Evolutionary conservation across 1,140 invertebrate species (phyloP).

Genomic region (Drosophila chauvacae): DNA sequence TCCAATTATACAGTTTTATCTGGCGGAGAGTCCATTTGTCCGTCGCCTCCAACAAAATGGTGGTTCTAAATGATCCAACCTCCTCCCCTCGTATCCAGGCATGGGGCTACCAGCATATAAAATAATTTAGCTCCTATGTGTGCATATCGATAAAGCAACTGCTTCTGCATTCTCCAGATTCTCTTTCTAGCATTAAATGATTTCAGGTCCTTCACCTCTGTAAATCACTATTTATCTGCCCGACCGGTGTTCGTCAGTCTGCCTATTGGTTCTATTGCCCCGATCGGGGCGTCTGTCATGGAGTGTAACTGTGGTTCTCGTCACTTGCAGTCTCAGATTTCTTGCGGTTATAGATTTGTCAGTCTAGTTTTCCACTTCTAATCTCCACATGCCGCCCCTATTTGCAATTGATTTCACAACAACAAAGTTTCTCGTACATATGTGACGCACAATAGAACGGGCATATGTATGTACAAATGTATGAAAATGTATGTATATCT

Average conservation of each 20-base stretch:
- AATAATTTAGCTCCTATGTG: conserved; percentile 5
- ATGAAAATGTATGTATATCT: too few relatives aligned
- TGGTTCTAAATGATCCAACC: conserved; percentile 40
- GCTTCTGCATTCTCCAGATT: background rate
- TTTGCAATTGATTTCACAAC: conserved; percentile 28
- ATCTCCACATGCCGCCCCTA: conserved; percentile 30
- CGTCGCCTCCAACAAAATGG: conserved; percentile 50
- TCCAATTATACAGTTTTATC: conserved; percentile 14
- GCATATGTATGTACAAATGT: background rate
- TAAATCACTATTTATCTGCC: conserved; percentile 42
- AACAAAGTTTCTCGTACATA: background rate
- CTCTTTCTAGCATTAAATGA: conserved; percentile 3
- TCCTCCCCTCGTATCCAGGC: background rate
- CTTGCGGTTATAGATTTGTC: conserved; percentile 26
- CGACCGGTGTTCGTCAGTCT: background rate
- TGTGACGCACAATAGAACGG: conserved; percentile 1
- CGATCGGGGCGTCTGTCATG: background rate
- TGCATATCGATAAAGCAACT: conserved; percentile 24
- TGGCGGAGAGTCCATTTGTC: background rate
- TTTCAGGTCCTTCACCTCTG: conserved; percentile 2
- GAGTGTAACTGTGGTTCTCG: conserved; percentile 3
- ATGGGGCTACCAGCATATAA: conserved; percentile 30
- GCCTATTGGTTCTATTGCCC: conserved; percentile 10
- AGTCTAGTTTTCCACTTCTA: conserved; percentile 37
- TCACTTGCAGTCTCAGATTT: conserved; percentile 34